phyloP scores from a whole-genome alignment of 2,113 vertebrate genomes.

The Oreochromis tanganicae region DNA sequence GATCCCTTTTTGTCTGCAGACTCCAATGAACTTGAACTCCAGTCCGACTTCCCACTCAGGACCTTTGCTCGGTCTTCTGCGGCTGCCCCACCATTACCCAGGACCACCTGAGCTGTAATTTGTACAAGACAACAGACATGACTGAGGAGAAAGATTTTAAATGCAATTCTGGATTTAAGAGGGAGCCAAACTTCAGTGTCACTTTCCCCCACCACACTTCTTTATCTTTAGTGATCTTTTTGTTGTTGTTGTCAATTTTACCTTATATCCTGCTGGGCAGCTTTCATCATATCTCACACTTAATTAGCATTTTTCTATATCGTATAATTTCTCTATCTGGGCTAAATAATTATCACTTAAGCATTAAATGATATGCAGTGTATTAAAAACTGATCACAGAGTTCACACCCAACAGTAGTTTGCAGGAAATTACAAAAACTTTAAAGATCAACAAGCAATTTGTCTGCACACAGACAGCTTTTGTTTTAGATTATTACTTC shows the following conservation, averaged over 20 bases:
- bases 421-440: background rate
- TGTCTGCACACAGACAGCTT: background rate
- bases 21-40: conserved; percentile 71
- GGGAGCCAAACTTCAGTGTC: background rate
- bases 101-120: conserved; percentile 77
- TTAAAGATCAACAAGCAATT: background rate
- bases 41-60: conserved; percentile 70
- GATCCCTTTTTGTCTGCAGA: conserved; percentile 77
- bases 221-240: background rate
- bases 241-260: background rate
- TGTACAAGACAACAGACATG: conserved; percentile 12
- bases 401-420: background rate
- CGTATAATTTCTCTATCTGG: background rate
- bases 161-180: background rate
- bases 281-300: background rate
- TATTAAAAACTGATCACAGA: background rate
- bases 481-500: background rate
- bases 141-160: background rate
- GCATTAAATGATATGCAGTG: background rate
- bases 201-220: background rate
- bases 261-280: background rate
- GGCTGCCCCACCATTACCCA: conserved; percentile 80
- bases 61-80: conserved; percentile 78
- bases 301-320: background rate
- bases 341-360: background rate